Percentiles rank a stretch among this genome's conserved stretches.
Evolutionary conservation across 2,888 invertebrate species (phyloP).

Genomic region (Campopleginae sp.): DNA sequence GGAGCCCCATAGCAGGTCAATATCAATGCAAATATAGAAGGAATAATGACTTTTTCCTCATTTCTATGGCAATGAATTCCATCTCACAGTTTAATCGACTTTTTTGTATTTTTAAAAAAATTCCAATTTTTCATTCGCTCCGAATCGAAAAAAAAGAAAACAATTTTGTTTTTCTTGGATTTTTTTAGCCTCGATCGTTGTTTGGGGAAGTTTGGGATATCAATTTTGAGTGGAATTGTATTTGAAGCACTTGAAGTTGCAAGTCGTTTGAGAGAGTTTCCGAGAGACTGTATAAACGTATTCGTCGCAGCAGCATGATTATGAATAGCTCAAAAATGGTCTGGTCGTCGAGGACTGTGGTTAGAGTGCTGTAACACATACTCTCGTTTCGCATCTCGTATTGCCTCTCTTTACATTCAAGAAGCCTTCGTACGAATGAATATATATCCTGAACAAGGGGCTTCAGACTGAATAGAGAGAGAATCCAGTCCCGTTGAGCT

Average conservation of each 20-base stretch:
- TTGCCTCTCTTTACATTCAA: slow-evolving; percentile 32
- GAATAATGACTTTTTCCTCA: background rate
- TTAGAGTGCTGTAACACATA: slow-evolving; percentile 24
- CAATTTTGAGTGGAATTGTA: background rate
- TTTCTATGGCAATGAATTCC: background rate
- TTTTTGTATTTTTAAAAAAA: background rate
- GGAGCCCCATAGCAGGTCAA: background rate
- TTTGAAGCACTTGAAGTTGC: background rate
- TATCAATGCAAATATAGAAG: slow-evolving; percentile 1
- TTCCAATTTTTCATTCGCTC: background rate
- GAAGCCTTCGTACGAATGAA: slow-evolving; percentile 15
- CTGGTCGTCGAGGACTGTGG: slow-evolving; percentile 38
- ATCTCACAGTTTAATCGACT: background rate
- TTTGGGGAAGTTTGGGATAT: background rate
- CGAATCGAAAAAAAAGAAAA: background rate
- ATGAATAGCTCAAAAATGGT: slow-evolving; percentile 32
- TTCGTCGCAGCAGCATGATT: slow-evolving; percentile 19
- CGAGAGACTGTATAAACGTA: slow-evolving; percentile 17
- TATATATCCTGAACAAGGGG: slow-evolving; percentile 2
- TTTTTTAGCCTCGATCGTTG: background rate
- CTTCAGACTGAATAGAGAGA: background rate
- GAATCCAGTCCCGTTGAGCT: background rate
- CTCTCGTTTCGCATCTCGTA: slow-evolving; percentile 36
- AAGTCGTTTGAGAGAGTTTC: background rate
- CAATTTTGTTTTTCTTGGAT: background rate